These are phyloP conservation scores for Triplophysa bombifrons DNA, from an alignment of 2,797 vertebrate genomes.

Conservation along the genomic window DNA sequence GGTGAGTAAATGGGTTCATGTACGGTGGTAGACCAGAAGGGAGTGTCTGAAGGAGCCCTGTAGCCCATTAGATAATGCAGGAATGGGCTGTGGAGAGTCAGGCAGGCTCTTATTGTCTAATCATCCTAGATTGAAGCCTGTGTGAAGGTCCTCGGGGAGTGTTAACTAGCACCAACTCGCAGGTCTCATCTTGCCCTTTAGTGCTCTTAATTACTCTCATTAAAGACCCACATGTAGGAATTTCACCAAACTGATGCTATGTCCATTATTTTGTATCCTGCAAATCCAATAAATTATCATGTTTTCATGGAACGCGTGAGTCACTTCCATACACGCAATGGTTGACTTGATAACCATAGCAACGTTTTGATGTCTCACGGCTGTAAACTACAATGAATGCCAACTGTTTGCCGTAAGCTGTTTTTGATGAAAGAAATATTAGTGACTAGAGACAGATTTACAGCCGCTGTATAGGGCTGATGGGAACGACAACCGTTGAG, in stretches of 20 bases:
- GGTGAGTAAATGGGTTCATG: constrained; percentile 53
- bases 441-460: neutral
- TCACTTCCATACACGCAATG: neutral
- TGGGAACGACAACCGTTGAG: neutral
- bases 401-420: constrained; percentile 3
- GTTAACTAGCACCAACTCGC: constrained; percentile 53
- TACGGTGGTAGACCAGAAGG: constrained; percentile 5
- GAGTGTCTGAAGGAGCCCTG: constrained; percentile 35
- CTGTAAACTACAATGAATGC: constrained; percentile 1
- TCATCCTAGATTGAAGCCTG: constrained; percentile 45
- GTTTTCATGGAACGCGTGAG: neutral
- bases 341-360: constrained; percentile 10
- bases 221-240: constrained; percentile 39
- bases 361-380: neutral
- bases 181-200: constrained; percentile 55
- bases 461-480: neutral
- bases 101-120: constrained; percentile 45
- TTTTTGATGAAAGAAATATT: constrained; percentile 8
- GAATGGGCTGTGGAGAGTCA: constrained; percentile 46
- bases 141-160: constrained; percentile 49
- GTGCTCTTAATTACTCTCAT: constrained; percentile 54
- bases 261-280: neutral
- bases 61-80: constrained; percentile 56
- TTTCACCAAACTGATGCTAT: constrained; percentile 16
- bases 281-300: neutral